Base-by-base conservation (phyloP, 1,140 invertebrate species). In the Geopemphigus sp. region DNA sequence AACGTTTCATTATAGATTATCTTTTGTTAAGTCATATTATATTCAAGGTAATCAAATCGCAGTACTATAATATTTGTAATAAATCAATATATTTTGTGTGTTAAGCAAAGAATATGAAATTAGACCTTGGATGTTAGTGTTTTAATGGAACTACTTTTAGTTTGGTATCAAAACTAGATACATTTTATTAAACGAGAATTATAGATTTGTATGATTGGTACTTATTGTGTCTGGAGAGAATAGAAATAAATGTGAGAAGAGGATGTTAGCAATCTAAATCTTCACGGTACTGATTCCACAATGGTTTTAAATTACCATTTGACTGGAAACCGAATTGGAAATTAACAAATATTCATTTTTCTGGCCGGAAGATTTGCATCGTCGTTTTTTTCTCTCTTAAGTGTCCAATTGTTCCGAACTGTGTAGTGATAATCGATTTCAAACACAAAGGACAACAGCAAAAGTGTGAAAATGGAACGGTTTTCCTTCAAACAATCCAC, bases 401-500 rank as follows among this genome's bases (percentile, higher is more conserved):
- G 32, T 74, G 54, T 17, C 54, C 54, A 5, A 74, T 59, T 32
- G 29, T 74, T 63, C 17, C 39, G 10, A 63, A 78, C n/a, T 78
- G 57, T 61, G 32, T 61, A 22, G 32, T 61, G 39, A 78, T 78
- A 78, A 78, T 78, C 74, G 57, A 78, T 78, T 78, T 78, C 15
- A 12, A 63, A 78, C 74, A 78, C 57, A 78, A 78, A 78, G 39
- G 74, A 78, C 39, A 57, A 78, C 22, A 63, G 57, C 74, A 78
- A 78, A 78, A 78, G 74, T 78, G 74, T 78, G 74, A 78, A 78
- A 78, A 78, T 78, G 74, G 39, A 61, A 50, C 74, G 74, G 56
- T 78, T 78, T 78, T 61, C 57, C 24, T 78, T 47, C 54, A 15
- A 78, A 78, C 57, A 45, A 61, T 63, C 74, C 22, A 78, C 74